phyloP scores from a whole-genome alignment of 2,113 vertebrate species.

The rabbit (Oryctolagus cuniculus) region DNA sequence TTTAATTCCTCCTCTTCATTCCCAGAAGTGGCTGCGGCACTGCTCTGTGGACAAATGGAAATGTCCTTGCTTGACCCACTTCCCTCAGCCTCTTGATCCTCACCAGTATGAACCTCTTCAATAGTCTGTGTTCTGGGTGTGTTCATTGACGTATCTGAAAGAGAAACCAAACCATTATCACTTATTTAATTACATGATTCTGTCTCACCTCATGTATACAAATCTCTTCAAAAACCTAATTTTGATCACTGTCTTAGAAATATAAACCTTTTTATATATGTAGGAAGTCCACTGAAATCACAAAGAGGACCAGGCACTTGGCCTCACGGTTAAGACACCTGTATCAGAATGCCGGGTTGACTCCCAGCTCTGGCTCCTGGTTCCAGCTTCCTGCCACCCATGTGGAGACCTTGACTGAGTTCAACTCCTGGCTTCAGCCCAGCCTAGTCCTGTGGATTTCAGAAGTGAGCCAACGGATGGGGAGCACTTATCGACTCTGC shows the following conservation, averaged over 20 bases:
- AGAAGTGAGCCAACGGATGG: no score
- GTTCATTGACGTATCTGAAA: slow-evolving; percentile 68
- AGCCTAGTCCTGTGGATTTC: no score
- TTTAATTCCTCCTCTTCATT: slow-evolving; percentile 28
- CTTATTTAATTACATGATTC: background rate
- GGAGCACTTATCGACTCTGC: no score
- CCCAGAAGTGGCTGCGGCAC: background rate
- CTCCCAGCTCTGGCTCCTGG: no score
- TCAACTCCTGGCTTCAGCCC: no score
- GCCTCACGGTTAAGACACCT: no score
- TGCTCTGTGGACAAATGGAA: background rate
- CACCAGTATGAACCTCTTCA: slow-evolving; percentile 47
- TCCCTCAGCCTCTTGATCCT: slow-evolving; percentile 26
- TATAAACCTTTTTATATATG: slow-evolving; percentile 6
- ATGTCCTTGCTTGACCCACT: background rate
- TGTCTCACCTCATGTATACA: background rate
- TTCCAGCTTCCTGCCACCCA: no score
- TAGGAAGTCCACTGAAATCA: slow-evolving; percentile 42
- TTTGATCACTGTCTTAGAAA: slow-evolving; percentile 29
- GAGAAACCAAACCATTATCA: background rate
- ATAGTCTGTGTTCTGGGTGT: background rate
- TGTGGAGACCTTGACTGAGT: no score
- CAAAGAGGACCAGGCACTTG: background rate
- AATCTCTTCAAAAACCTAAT: slow-evolving; percentile 1
- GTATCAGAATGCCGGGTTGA: no score